Evolutionary conservation across 2,113 vertebrate species (phyloP).

Genomic region (Raja brachyura): DNA sequence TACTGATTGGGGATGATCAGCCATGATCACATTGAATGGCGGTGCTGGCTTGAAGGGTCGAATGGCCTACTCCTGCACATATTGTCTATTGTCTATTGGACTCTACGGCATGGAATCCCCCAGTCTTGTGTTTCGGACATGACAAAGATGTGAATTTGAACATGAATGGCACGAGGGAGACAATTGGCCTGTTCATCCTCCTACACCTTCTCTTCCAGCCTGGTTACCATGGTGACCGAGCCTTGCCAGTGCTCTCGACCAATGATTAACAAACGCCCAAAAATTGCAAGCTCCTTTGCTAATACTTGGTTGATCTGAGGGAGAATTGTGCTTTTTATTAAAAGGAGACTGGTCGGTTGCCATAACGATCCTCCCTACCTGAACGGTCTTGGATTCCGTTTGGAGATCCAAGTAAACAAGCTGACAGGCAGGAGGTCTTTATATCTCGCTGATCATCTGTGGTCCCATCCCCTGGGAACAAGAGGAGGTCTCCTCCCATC

Average conservation of each 20-base stretch:
- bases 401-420: neutral
- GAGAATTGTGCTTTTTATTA: neutral
- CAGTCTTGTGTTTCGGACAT: no score
- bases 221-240: neutral
- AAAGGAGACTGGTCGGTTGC: neutral
- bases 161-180: no score
- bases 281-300: neutral
- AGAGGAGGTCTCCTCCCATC: no score
- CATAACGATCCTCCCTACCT: neutral
- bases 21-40: no score
- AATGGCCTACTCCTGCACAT: no score
- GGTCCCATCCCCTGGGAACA: no score
- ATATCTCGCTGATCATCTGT: neutral
- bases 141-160: no score
- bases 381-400: neutral
- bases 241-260: neutral
- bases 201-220: neutral
- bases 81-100: no score
- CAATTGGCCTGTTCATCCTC: no score
- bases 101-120: no score
- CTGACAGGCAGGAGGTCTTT: neutral
- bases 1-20: no score
- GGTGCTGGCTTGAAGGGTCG: no score
- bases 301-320: neutral
- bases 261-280: neutral